phyloP scores from a whole-genome alignment of 1,140 invertebrate genomes.

The Hypsibius dujardini region DNA sequence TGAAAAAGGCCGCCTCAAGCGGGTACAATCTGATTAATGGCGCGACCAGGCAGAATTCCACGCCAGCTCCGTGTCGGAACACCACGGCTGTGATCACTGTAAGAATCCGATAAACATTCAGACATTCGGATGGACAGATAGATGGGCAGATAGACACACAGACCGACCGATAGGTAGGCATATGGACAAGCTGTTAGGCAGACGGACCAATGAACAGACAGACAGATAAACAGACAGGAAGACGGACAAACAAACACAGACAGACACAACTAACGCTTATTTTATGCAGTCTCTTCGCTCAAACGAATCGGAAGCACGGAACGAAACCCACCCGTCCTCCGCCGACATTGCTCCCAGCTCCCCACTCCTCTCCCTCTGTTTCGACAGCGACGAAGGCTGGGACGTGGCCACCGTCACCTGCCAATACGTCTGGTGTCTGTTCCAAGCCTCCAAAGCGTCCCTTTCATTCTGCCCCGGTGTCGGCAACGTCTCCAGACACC shows the following conservation, averaged over 20 bases:
- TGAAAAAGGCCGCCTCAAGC: not conserved
- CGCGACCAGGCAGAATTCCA: not conserved
- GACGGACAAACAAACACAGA: too few relatives aligned
- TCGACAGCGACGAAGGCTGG: not conserved
- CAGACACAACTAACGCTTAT: too few relatives aligned
- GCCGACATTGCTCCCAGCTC: not conserved
- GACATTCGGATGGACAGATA: too few relatives aligned
- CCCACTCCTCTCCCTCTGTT: not conserved
- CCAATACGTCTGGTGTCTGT: conserved; percentile 10
- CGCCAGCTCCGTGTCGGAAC: conserved; percentile 8
- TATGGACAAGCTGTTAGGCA: too few relatives aligned
- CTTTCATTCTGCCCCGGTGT: conserved; percentile 1
- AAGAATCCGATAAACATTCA: not conserved
- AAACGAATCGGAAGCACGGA: too few relatives aligned
- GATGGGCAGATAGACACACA: too few relatives aligned
- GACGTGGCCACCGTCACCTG: not conserved
- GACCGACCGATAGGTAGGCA: too few relatives aligned
- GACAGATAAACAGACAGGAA: too few relatives aligned
- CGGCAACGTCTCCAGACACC: not conserved
- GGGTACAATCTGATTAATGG: not conserved
- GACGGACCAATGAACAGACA: too few relatives aligned
- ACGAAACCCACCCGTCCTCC: not conserved
- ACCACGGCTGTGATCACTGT: not conserved
- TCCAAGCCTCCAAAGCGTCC: conserved; percentile 4
- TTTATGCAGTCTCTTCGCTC: too few relatives aligned